Conservation (phyloP, 2,888 invertebrate genomes). For the Clistopyga incitator region DNA sequence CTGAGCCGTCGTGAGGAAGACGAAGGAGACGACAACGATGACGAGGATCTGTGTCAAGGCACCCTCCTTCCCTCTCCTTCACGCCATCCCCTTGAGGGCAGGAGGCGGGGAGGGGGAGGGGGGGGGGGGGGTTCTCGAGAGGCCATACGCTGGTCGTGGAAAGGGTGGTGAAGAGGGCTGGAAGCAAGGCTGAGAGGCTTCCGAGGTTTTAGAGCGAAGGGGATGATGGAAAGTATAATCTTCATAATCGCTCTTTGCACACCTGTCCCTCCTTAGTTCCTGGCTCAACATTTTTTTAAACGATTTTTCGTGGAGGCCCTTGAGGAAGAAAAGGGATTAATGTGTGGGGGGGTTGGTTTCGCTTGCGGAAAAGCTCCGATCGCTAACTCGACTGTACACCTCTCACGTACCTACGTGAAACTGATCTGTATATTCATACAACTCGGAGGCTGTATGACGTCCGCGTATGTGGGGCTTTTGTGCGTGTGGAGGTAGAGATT, state of each 20-base stretch:
- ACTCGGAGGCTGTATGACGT: slow-evolving; percentile 68
- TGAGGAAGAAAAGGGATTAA: background rate
- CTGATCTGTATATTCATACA: slow-evolving; percentile 62
- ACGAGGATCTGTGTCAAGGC: slow-evolving; percentile 68
- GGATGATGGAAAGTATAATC: slow-evolving; percentile 52
- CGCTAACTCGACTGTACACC: slow-evolving; percentile 5
- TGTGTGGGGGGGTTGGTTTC: background rate
- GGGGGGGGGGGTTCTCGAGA: slow-evolving; percentile 8
- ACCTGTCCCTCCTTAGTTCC: slow-evolving; percentile 25
- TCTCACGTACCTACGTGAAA: slow-evolving; percentile 12
- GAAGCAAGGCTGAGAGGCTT: slow-evolving; percentile 33
- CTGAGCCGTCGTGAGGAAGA: background rate
- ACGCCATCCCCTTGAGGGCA: slow-evolving; percentile 9
- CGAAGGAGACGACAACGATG: slow-evolving; percentile 34
- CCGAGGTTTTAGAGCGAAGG: slow-evolving; percentile 7
- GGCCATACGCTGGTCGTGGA: slow-evolving; percentile 2
- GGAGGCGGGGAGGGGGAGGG: slow-evolving; percentile 9
- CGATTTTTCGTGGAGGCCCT: background rate
- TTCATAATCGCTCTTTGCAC: slow-evolving; percentile 44
- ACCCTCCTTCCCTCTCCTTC: slow-evolving; percentile 36
- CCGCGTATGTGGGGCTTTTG: slow-evolving; percentile 15
- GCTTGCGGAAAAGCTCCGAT: slow-evolving; percentile 14
- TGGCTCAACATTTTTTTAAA: slow-evolving; percentile 15
- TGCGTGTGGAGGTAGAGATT: slow-evolving; percentile 77
- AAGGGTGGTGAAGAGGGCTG: slow-evolving; percentile 28